These are phyloP conservation scores for Anarhynchus alexandrinus DNA, from an alignment of 2,113 vertebrate species.

Conservation along the genomic window DNA sequence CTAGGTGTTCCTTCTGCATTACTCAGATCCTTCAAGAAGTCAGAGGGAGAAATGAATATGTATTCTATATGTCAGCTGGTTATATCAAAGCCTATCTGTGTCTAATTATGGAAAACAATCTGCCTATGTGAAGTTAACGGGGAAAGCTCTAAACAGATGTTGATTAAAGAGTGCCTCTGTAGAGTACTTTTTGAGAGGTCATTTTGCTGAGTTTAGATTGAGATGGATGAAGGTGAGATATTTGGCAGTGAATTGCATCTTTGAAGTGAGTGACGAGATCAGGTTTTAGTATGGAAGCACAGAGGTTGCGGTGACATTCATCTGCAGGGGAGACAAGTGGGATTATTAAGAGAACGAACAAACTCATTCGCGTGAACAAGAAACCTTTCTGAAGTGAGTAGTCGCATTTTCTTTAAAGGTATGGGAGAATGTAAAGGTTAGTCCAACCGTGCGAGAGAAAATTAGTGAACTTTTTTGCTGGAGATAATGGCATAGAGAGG, in stretches of 20 bases:
- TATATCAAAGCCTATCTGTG: conserved; percentile 35
- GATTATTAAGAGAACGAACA: neutral
- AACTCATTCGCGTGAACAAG: neutral
- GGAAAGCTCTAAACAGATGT: conserved; percentile 58
- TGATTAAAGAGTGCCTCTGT: conserved; percentile 66
- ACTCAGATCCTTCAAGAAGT: conserved; percentile 48
- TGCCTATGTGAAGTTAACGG: conserved; percentile 37
- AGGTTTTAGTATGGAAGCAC: neutral
- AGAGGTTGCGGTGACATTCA: conserved; percentile 29
- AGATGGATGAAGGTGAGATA: conserved; percentile 60
- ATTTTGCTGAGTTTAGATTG: conserved; percentile 57
- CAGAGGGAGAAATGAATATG: conserved; percentile 64
- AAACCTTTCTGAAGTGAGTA: neutral
- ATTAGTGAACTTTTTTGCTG: neutral
- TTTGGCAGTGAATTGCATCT: conserved; percentile 44
- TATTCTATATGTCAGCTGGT: conserved; percentile 63
- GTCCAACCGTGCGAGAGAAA: fast-evolving
- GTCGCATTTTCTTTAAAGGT: neutral
- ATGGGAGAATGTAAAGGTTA: neutral
- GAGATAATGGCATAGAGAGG: neutral
- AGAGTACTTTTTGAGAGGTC: conserved; percentile 46
- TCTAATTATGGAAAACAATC: conserved; percentile 65
- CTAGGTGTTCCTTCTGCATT: conserved; percentile 48
- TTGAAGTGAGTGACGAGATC: conserved; percentile 37
- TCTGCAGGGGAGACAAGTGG: neutral